Percentiles rank a stretch among this genome's conserved stretches.
These are phyloP conservation scores for Bufo gargarizans DNA, from an alignment of 2,113 vertebrate genomes.

Conservation along the genomic window DNA sequence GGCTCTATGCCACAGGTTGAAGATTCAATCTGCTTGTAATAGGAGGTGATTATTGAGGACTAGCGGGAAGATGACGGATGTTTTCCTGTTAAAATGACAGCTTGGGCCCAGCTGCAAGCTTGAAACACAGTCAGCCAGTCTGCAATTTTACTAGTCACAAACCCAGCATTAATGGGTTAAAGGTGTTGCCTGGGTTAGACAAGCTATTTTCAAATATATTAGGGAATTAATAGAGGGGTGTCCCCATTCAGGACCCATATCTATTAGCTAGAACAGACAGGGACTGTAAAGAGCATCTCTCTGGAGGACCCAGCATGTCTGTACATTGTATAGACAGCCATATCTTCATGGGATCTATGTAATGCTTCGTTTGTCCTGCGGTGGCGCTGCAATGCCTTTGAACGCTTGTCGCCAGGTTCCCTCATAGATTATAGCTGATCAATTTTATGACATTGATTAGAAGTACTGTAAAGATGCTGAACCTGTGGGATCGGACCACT, in stretches of 20 bases:
- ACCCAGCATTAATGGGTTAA: neutral
- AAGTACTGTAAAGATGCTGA: neutral
- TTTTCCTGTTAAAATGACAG: constrained; percentile 77
- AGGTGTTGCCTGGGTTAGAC: neutral
- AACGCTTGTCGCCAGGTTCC: neutral
- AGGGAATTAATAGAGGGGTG: neutral
- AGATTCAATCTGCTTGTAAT: constrained; percentile 77
- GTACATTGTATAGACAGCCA: neutral
- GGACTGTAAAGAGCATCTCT: neutral
- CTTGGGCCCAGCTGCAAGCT: constrained; percentile 64
- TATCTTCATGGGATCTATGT: neutral
- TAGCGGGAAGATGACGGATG: constrained; percentile 75
- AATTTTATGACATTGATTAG: neutral
- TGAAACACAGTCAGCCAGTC: constrained; percentile 6
- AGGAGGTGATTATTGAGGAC: constrained; percentile 78
- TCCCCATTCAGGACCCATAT: neutral
- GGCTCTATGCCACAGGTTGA: constrained; percentile 72
- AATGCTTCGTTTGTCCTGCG: neutral
- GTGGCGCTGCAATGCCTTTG: too few species aligned
- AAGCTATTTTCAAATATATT: neutral
- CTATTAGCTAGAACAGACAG: neutral
- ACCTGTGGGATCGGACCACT: neutral
- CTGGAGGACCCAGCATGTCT: neutral
- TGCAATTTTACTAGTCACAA: constrained; percentile 8
- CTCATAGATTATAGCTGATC: too few species aligned